These are phyloP conservation scores for Sula dactylatra DNA, from an alignment of 2,113 vertebrate species.

Conservation along the genomic window DNA sequence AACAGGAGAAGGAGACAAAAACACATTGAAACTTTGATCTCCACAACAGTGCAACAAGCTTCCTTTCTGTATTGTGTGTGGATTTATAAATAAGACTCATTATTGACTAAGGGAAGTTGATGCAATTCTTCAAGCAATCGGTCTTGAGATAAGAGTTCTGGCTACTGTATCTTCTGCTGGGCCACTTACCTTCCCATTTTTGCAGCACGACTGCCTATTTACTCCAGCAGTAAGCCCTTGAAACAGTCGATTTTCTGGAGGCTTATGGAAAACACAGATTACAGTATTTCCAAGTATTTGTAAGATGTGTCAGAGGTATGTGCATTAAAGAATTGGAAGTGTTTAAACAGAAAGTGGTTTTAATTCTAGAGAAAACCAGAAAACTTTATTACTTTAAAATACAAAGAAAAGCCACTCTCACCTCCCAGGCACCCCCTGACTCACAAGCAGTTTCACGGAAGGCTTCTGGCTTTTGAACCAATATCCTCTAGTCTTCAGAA, in stretches of 20 bases:
- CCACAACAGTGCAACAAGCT: neutral
- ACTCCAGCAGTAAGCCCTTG: neutral
- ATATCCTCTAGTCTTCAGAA: neutral
- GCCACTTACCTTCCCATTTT: neutral
- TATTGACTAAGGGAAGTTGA: neutral
- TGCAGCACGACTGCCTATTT: neutral
- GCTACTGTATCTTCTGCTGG: neutral
- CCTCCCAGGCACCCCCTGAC: neutral
- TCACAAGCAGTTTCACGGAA: neutral
- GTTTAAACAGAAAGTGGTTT: neutral
- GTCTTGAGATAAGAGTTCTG: neutral
- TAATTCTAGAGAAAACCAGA: neutral
- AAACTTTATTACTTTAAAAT: neutral
- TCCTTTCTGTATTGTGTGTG: conserved; percentile 2
- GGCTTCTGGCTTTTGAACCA: neutral
- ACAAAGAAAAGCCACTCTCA: neutral
- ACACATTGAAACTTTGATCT: neutral
- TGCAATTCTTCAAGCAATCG: neutral
- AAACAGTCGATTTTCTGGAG: neutral
- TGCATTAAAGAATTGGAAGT: neutral
- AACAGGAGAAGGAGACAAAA: neutral
- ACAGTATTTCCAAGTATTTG: neutral
- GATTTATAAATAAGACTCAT: neutral
- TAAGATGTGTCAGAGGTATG: neutral
- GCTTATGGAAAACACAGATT: neutral